Percentiles rank a stretch among this genome's conserved stretches.
phyloP scores from a whole-genome alignment of 92 coral and sea anemone species.

The Umimayanthus chanpuru region DNA sequence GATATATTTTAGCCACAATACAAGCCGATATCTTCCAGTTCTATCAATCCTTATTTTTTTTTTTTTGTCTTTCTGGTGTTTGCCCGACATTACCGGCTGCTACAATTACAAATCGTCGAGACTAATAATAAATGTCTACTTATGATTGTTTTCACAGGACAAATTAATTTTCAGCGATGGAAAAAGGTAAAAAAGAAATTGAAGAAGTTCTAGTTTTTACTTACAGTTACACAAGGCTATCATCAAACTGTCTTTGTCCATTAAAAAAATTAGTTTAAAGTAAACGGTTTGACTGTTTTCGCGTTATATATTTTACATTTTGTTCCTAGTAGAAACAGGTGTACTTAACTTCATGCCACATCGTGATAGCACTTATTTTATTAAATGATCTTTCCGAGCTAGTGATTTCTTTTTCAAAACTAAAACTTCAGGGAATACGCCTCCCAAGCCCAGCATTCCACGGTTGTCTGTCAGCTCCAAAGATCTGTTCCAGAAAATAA shows the following conservation, averaged over 20 bases:
- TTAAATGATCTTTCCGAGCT: conserved; percentile 32
- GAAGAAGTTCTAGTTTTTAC: neutral
- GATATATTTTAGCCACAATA: neutral
- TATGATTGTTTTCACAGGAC: neutral
- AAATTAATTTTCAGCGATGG: neutral
- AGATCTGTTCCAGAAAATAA: conserved; percentile 18
- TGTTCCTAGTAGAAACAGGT: neutral
- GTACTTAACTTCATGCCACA: conserved; percentile 2
- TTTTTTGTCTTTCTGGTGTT: too few species aligned
- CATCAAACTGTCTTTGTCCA: neutral
- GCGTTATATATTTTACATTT: neutral
- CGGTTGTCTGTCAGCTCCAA: conserved; percentile 23
- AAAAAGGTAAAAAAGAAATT: neutral
- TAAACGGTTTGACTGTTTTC: neutral
- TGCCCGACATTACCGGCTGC: neutral
- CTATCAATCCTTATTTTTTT: too few species aligned
- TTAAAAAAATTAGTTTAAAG: neutral
- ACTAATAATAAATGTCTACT: neutral
- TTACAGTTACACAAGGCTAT: conserved; percentile 5
- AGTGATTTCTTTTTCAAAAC: conserved; percentile 34
- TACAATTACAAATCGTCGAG: neutral
- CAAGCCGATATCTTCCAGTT: too few species aligned
- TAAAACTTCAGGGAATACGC: neutral
- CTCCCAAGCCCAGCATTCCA: conserved; percentile 23
- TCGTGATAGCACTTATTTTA: conserved; percentile 14